A percentile compares a stretch with the other conserved stretches of the same genome.
phyloP scores from a whole-genome alignment of 1,140 invertebrate genomes.

The Meloidogyne hapla region DNA sequence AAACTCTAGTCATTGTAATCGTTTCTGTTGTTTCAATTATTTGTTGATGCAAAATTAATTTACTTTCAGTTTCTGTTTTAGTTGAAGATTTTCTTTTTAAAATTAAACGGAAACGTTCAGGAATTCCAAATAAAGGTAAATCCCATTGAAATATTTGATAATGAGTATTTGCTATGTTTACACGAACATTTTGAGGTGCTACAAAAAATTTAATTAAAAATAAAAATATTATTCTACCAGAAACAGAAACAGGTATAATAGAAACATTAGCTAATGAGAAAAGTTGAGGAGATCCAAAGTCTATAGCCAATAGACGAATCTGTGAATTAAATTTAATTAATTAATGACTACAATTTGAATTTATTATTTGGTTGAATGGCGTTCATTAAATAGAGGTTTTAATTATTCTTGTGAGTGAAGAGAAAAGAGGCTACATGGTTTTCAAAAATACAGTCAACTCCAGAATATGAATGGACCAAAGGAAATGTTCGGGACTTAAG shows the following conservation, averaged over 20 bases:
- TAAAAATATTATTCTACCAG: constrained; percentile 28
- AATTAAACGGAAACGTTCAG: constrained; percentile 42
- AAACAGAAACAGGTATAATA: constrained; percentile 50
- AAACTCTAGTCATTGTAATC: constrained; percentile 39
- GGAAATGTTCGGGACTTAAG: no score
- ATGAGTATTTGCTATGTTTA: constrained; percentile 45
- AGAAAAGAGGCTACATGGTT: no score
- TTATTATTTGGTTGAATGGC: no score
- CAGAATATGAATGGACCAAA: no score
- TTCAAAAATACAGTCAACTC: no score
- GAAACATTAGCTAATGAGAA: constrained; percentile 49
- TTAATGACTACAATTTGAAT: background rate
- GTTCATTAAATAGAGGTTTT: no score
- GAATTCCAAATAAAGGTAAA: constrained; percentile 41
- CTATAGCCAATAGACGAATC: constrained; percentile 40
- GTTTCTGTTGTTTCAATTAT: constrained; percentile 51
- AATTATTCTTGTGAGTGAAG: no score
- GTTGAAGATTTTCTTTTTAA: constrained; percentile 23
- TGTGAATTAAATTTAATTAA: background rate
- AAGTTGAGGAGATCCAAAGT: constrained; percentile 52
- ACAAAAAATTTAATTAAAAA: constrained; percentile 16
- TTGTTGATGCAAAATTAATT: constrained; percentile 29
- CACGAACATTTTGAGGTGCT: constrained; percentile 48
- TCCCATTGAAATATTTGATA: constrained; percentile 57
- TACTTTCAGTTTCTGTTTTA: background rate